Evolutionary conservation across 2,888 invertebrate species (phyloP), one percentile per base, ranked within the genome.

Genomic region (Volucella inflata): DNA sequence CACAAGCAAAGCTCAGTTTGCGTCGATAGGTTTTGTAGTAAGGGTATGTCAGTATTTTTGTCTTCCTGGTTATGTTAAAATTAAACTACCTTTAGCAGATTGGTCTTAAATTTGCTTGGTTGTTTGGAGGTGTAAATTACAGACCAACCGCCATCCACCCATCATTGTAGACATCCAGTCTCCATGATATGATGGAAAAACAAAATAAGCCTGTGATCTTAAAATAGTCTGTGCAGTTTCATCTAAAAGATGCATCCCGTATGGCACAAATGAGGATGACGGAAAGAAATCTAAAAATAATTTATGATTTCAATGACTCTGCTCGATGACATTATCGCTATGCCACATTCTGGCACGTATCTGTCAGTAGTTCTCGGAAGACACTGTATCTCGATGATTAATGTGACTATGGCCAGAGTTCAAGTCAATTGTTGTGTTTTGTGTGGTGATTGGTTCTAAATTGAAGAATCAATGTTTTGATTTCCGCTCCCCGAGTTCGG

Each of bases 301-400:
- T 30, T 57, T 40, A 55, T 75, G 74, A 75, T 75, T 65, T 75
- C 74, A 75, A 75, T 64, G 55, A 74, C 72, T 74, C 17, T 11
- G 2, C 36, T 30, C 30, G 6, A 4, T 30, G 21, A n/a, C 10
- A 48, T 64, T 65, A 75, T 65, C 74, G 17, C 55, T 21, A 4
- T 10, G 6, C 11, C 4, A 1, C 42, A 62, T 30, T 62, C 21
- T 62, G 60, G 50, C 50, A 68, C 36, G 16, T 68, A 21, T 16
- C 51, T 68, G 55, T 14, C 50, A 77, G 36, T 60, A 38, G 51
- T 68, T 77, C 68, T 68, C 60, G 76, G 60, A 77, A 68, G 68
- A 68, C 21, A 42, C 44, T 51, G 11, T 77, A 60, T 77, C 67
- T 46, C 51, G 38, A 68, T 68, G 76, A 77, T 77, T 77, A 59